A percentile compares a stretch with the other conserved stretches of the same genome.
Conservation (phyloP, 2,113 vertebrate genomes). For the Thomomys bottae region DNA sequence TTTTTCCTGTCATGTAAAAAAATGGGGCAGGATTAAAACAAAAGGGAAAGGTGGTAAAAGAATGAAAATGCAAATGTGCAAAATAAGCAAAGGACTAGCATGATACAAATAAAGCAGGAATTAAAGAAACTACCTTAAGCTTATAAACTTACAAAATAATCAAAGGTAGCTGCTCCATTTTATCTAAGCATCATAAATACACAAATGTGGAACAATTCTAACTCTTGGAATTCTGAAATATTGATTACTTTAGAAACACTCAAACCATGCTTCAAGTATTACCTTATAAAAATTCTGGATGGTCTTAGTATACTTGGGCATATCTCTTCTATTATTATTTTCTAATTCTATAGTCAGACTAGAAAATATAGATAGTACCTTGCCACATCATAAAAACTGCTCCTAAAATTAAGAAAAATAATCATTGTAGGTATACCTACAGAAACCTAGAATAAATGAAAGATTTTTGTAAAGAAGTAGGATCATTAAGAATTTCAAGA, state of each 20-base stretch:
- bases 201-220: slow-evolving; percentile 44
- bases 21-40: slow-evolving; percentile 90
- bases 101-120: slow-evolving; percentile 83
- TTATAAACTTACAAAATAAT: slow-evolving; percentile 57
- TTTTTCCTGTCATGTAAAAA: slow-evolving; percentile 93
- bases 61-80: slow-evolving; percentile 87
- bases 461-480: slow-evolving; percentile 24
- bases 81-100: slow-evolving; percentile 86
- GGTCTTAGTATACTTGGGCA: background rate
- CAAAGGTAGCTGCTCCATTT: slow-evolving; percentile 16
- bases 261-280: slow-evolving; percentile 30
- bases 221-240: slow-evolving; percentile 24
- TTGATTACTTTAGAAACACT: slow-evolving; percentile 44
- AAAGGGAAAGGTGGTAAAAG: slow-evolving; percentile 85
- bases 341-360: background rate
- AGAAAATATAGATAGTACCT: slow-evolving; percentile 5
- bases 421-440: background rate
- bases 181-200: slow-evolving; percentile 33
- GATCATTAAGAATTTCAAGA: slow-evolving; percentile 7
- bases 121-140: slow-evolving; percentile 76
- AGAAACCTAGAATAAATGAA: slow-evolving; percentile 38
- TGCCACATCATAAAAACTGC: slow-evolving; percentile 45
- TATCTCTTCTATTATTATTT: slow-evolving; percentile 16
- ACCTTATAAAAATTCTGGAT: background rate
- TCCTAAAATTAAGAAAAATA: slow-evolving; percentile 44